Evolutionary conservation across 2,113 vertebrate species (phyloP), one percentile per base, ranked within the genome.

Genomic region (Caranx ignobilis): DNA sequence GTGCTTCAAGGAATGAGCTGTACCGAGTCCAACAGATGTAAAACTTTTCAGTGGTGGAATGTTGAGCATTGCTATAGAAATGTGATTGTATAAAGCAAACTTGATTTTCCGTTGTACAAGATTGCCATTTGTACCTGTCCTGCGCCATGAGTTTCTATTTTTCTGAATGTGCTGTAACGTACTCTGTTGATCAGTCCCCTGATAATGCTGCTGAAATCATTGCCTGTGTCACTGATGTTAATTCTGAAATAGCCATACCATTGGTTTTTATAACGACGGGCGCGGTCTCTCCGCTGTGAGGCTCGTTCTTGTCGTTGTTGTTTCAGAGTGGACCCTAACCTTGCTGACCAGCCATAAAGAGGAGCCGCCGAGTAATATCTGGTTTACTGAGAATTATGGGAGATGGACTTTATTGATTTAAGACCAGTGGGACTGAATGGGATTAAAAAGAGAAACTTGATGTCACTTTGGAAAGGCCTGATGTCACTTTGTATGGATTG

Each of bases 381-480:
- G 84, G 87, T 89, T 94, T 89, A 88, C 86, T 86, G 64, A 89
- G 66, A 88, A 81, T 79, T 48, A 45, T 91, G 88, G 89, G 91
- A 89, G 84, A 87, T 57, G 61, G 63, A 79, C 69, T 81, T 59
- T 65, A 66, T 34, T 64, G 64, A 78, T 87, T 87, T 21, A 70
- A 76, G 67, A 84, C 66, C 67, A 79, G 83, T 86, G 83, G 83
- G 79, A 80, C 77, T 72, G 79, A 87, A 86, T 83, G 87, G 83
- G 81, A 83, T 89, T 48, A 79, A 84, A 88, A 81, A 71, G 77
- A 88, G 79, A 89, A 92, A 94, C 90, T 90, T 89, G 90, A 94
- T 94, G 93, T 95, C 93, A 94, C 92, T 95, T 95, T 95, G 93
- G 90, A 89, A 93, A 92, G 86, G 87, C 91, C 90, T 91, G 92